Conservation (phyloP, 2,888 invertebrate species). For the Heliconius ismenius region DNA sequence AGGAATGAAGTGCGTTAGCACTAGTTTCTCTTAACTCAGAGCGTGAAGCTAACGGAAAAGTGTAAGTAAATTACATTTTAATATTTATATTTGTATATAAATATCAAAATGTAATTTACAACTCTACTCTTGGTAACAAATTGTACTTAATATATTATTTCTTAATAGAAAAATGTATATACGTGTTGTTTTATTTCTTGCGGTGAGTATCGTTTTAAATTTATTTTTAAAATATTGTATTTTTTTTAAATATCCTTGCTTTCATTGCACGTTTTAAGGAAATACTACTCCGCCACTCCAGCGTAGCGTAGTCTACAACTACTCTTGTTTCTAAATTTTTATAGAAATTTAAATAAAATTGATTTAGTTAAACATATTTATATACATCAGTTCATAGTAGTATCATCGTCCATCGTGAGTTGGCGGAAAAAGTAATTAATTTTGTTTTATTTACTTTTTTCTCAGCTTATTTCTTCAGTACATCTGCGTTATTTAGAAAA, state of each 20-base stretch:
- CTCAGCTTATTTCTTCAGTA: constrained; percentile 43
- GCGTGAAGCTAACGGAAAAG: too few relatives aligned
- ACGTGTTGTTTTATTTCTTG: constrained; percentile 20
- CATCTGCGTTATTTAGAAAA: constrained; percentile 50
- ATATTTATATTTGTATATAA: too few relatives aligned
- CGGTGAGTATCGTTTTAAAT: constrained; percentile 35
- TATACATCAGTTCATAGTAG: too few relatives aligned
- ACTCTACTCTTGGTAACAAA: background rate
- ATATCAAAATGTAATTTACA: background rate
- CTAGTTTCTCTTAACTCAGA: too few relatives aligned
- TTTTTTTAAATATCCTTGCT: background rate
- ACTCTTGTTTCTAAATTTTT: too few relatives aligned
- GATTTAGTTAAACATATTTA: too few relatives aligned
- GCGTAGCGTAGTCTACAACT: too few relatives aligned
- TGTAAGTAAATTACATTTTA: too few relatives aligned
- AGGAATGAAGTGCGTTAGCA: too few relatives aligned
- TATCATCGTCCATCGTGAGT: too few relatives aligned
- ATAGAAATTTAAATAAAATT: too few relatives aligned
- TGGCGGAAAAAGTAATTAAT: background rate
- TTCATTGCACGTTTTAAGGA: background rate
- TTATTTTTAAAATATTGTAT: background rate
- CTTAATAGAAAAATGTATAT: constrained; percentile 37
- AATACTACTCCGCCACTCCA: background rate
- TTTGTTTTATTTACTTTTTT: constrained; percentile 13
- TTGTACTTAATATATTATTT: background rate